phyloP scores from a whole-genome alignment of 2,797 vertebrate genomes.

The Enteromius argenteus region DNA sequence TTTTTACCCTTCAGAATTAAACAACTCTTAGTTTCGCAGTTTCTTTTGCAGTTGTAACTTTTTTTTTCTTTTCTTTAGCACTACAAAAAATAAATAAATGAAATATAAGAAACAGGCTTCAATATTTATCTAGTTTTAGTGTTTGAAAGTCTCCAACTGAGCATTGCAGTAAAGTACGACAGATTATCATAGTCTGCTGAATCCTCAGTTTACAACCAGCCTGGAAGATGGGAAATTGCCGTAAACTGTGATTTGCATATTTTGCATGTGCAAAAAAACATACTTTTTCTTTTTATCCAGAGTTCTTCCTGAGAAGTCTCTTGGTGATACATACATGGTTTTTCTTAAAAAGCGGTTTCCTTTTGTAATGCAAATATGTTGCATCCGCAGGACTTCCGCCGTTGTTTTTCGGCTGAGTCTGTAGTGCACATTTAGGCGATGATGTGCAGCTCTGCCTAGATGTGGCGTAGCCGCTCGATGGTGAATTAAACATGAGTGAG shows the following conservation, averaged over 20 bases:
- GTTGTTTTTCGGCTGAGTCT: slow-evolving; percentile 46
- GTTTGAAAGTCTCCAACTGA: neutral
- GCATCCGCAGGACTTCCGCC: neutral
- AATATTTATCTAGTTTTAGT: neutral
- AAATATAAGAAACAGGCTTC: no score
- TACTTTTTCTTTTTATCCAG: neutral
- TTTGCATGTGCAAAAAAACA: no score
- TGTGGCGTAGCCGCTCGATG: slow-evolving; percentile 56
- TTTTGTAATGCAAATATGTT: neutral
- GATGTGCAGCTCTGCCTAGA: slow-evolving; percentile 55
- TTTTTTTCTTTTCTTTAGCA: neutral
- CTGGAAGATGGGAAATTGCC: neutral
- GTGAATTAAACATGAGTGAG: slow-evolving; percentile 75
- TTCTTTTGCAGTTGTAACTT: no score
- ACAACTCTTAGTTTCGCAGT: no score
- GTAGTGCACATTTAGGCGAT: slow-evolving; percentile 46
- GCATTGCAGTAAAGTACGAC: neutral
- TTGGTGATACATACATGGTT: neutral
- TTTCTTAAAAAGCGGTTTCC: neutral
- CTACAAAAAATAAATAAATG: no score
- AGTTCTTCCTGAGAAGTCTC: neutral
- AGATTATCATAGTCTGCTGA: neutral
- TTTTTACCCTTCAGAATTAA: neutral
- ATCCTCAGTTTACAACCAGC: neutral
- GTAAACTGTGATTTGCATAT: neutral